Evolutionary conservation across 2,797 vertebrate species (phyloP), one percentile per base, ranked within the genome.

Genomic region (Tarsius wallacei): DNA sequence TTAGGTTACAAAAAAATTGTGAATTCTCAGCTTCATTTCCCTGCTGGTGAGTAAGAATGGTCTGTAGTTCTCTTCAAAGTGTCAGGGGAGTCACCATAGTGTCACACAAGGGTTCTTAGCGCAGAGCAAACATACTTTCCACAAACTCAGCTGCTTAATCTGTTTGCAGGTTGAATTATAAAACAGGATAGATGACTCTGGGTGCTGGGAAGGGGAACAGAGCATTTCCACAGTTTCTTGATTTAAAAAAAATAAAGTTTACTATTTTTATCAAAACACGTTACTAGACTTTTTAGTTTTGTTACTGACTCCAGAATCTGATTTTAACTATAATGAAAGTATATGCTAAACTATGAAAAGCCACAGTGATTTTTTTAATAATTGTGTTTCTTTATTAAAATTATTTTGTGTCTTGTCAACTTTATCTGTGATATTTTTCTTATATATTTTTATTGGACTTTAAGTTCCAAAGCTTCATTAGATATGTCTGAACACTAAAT

Each of bases 131-230:
- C 99, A 99, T 95, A 98, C 98, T 99, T 98, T 98, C 98, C 98
- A 99, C 98, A 98, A 98, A 98, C 98, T 99, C 98, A 98, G 98
- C 98, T 98, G 98, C 98, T 99, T 99, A 99, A 99, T 99, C 99
- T 99, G 98, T 99, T 99, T 99, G 99, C 98, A 99, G 98, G 99
- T 99, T 99, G 99, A 99, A 99, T 99, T 99, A 99, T 99, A 99
- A 98, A 98, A 98, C 97, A 97, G 98, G 97, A 96, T 98, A 98
- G 98, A 98, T 98, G 98, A 98, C 98, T 98, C 97, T 28, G 98
- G 98, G 98, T 98, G 97, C 98, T 99, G 98, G 98, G 98, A 99
- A 99, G 98, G 98, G 85, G 97, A 98, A 83, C 93, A 95, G 97
- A 98, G 96, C 97, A 98, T 98, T 98, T 98, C 98, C 97, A 98